phyloP scores from a whole-genome alignment of 2,888 invertebrate species.

The Brachynemurus nebulosus region DNA sequence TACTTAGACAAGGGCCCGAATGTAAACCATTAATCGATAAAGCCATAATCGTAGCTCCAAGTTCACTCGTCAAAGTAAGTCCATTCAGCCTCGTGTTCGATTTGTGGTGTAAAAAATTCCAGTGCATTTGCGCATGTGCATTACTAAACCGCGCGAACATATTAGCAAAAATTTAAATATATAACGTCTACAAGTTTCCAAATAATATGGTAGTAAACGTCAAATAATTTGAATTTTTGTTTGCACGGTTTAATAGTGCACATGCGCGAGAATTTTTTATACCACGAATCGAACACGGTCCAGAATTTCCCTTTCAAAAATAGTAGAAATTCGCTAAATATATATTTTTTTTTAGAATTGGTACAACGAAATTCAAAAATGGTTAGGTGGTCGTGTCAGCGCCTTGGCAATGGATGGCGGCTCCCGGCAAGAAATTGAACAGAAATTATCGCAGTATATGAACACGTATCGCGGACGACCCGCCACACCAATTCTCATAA shows the following conservation, averaged over 20 bases:
- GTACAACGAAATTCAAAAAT: conserved; percentile 96
- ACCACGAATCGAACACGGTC: no score
- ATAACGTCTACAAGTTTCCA: no score
- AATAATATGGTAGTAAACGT: no score
- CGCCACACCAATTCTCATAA: conserved; percentile 86
- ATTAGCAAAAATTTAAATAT: no score
- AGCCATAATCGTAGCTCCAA: conserved; percentile 91
- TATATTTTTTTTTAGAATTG: conserved; percentile 51
- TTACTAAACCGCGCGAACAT: no score
- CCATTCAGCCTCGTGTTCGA: neutral
- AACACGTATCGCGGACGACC: conserved; percentile 62
- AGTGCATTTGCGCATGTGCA: no score
- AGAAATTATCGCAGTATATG: conserved; percentile 69
- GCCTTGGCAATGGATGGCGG: conserved; percentile 78
- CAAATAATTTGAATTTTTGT: no score
- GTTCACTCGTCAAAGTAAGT: conserved; percentile 77
- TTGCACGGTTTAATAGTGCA: no score
- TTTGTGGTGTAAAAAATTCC: no score
- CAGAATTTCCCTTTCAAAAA: neutral
- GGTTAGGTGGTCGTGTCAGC: conserved; percentile 75
- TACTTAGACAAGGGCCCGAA: conserved; percentile 84
- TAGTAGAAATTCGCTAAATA: neutral
- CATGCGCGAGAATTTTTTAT: no score
- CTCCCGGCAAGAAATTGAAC: conserved; percentile 73
- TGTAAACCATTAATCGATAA: conserved; percentile 82